Evolutionary conservation across 2,113 vertebrate genomes (phyloP).

Genomic region (Notothenia coriiceps): DNA sequence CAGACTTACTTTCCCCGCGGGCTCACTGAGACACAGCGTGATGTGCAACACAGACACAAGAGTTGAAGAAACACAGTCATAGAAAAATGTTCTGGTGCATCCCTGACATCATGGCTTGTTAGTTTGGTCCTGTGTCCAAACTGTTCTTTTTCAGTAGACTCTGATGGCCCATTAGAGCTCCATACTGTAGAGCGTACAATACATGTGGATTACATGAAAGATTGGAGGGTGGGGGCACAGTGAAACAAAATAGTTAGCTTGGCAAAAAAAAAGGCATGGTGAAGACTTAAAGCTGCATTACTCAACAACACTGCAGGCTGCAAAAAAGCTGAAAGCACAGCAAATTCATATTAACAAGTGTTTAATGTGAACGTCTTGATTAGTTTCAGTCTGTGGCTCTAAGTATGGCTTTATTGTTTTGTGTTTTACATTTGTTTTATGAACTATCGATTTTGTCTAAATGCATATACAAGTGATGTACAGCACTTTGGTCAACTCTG

Average conservation of each 20-base stretch:
- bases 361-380: no score
- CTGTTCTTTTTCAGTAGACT: neutral
- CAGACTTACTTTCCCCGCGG: constrained; percentile 23
- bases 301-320: no score
- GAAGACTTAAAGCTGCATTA: no score
- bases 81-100: constrained; percentile 6
- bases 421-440: no score
- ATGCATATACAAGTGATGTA: no score
- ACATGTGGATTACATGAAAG: constrained; percentile 1
- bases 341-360: no score
- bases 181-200: neutral
- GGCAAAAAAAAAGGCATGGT: neutral
- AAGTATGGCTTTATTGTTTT: no score
- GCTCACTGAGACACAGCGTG: constrained; percentile 29
- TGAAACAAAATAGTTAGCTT: neutral
- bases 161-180: neutral
- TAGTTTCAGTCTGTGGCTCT: no score
- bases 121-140: neutral
- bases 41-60: constrained; percentile 1
- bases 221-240: neutral
- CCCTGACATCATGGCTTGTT: constrained; percentile 18
- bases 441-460: no score
- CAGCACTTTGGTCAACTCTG: no score
- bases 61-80: neutral
- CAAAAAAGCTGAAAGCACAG: neutral